These are phyloP conservation scores for Limnephilus rhombicus DNA, from an alignment of 2,888 invertebrate species.

Conservation along the genomic window DNA sequence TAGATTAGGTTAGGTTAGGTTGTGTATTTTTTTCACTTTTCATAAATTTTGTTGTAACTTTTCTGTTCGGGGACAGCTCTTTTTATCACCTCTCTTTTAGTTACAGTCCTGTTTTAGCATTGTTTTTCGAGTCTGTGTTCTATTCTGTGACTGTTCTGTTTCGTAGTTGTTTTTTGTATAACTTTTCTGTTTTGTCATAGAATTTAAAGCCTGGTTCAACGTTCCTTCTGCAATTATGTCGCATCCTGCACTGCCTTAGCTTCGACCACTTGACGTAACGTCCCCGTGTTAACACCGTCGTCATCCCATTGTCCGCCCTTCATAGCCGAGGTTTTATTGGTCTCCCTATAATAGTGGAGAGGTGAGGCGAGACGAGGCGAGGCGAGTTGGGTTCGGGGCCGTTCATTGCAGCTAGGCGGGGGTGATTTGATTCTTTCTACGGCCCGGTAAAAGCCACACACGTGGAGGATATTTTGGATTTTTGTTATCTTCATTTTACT, in stretches of 20 bases:
- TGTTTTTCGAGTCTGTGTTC: no score
- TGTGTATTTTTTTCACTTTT: no score
- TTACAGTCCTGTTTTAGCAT: no score
- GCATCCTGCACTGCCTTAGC: not conserved
- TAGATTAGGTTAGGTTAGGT: no score
- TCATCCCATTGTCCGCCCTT: conserved; percentile 5
- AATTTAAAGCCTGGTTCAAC: not conserved
- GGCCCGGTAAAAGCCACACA: not conserved
- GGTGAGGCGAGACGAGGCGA: no score
- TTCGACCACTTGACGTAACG: not conserved
- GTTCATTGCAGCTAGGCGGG: not conserved
- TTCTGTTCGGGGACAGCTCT: no score
- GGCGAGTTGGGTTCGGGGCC: not conserved
- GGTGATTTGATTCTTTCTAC: conserved; percentile 3
- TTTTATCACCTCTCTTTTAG: no score
- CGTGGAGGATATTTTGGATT: conserved; percentile 22
- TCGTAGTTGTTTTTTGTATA: no score
- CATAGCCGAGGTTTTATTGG: conserved; percentile 23
- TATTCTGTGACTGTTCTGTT: no score
- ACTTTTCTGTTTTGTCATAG: no score
- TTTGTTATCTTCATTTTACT: not conserved
- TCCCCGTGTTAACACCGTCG: conserved; percentile 23
- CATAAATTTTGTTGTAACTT: no score
- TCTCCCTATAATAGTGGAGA: not conserved
- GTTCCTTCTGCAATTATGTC: not conserved